Evolutionary conservation across 2,888 invertebrate genomes (phyloP), one percentile per base, ranked within the genome.

Genomic region (Agonum fuliginosum): DNA sequence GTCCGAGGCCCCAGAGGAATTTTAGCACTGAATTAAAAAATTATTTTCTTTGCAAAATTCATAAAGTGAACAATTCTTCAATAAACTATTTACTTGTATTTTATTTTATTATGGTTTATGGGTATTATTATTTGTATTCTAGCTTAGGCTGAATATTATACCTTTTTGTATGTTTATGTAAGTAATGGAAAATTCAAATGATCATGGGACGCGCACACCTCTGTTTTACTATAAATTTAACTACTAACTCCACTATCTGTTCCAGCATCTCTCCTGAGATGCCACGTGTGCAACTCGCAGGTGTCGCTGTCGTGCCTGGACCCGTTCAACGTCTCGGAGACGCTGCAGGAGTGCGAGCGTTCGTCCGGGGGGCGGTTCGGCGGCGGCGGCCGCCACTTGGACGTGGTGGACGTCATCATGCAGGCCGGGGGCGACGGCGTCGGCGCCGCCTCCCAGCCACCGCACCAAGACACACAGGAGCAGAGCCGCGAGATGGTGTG

Each of bases 211-310:
- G n/a, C n/a, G n/a, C n/a, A n/a, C n/a, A n/a, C n/a, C n/a, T n/a
- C n/a, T n/a, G n/a, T n/a, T n/a, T n/a, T n/a, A n/a, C n/a, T n/a
- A n/a, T n/a, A n/a, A n/a, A 1, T 41, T 41, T 5, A 10, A 10
- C 12, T 41, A 41, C n/a, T n/a, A n/a, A 30, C 30, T 6, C 30
- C 8, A 3, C 4, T 30, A 30, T 30, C 8, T 30, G 3, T 43
- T 43, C n/a, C 20, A 70, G 70, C 24, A 12, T 46, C 46, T 5
- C 8, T 48, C 12, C 12, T 77, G 17, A 77, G 58, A 41, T 77
- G 77, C n/a, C 77, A 77, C 58, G 54, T 77, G 4, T 77, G 77
- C 43, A 77, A 77, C 20, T 77, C 77, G 2, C 69, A 77, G 43
- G 19, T 54, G 2, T 37, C 48, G 10, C 8, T 27, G 3, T 14